Percentiles rank a stretch among this genome's conserved stretches.
Conservation (phyloP, 1,140 invertebrate species). For the Streblospio benedicti region DNA sequence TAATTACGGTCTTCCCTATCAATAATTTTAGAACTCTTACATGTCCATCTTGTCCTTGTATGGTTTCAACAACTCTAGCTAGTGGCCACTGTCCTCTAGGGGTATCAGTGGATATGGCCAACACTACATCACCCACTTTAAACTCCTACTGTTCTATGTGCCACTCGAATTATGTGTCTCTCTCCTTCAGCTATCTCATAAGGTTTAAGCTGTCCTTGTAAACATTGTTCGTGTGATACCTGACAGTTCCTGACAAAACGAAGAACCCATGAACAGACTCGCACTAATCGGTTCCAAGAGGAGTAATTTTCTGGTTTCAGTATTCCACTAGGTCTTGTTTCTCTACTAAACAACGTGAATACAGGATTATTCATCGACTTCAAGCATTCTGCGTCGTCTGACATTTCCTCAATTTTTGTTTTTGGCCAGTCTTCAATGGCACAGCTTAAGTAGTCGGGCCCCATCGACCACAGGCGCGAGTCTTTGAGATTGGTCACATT, state of each 20-base stretch:
- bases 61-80: no score
- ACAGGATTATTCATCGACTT: not conserved
- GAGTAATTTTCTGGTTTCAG: not conserved
- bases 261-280: no score
- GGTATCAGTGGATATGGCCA: no score
- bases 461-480: not conserved
- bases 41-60: no score
- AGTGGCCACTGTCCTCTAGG: not conserved
- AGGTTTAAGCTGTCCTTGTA: no score
- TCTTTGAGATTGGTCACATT: not conserved
- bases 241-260: no score
- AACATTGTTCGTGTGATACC: no score
- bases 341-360: not conserved
- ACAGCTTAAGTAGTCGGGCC: not conserved
- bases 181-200: no score
- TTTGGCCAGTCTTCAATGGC: not conserved
- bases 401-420: not conserved
- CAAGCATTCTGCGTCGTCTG: not conserved
- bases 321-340: not conserved
- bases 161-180: no score
- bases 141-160: not conserved
- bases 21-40: no score
- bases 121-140: conserved; percentile 1
- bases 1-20: no score
- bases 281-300: no score